Conservation (phyloP, 2,888 invertebrate genomes). For the Eristalinus aeneus region DNA sequence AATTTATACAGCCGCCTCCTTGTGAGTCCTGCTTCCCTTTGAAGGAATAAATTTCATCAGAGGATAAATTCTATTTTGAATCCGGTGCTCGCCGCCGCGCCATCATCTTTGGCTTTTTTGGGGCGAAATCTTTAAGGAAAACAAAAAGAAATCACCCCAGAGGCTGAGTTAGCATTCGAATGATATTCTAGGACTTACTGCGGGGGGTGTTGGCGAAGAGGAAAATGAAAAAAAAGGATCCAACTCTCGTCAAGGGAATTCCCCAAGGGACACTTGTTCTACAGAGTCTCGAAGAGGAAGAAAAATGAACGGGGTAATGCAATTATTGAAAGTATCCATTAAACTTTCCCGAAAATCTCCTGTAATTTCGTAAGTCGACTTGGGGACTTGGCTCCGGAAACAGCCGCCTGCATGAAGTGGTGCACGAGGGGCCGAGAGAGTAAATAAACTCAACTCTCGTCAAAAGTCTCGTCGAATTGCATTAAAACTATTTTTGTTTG, state of each 20-base stretch:
- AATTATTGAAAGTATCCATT: constrained; percentile 71
- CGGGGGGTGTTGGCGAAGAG: too few species aligned
- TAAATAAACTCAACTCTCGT: constrained; percentile 65
- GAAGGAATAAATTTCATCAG: constrained; percentile 59
- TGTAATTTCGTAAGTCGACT: constrained; percentile 47
- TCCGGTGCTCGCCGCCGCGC: constrained; percentile 43
- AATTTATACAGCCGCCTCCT: constrained; percentile 59
- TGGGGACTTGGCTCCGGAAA: not conserved
- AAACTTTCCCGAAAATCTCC: constrained; percentile 67
- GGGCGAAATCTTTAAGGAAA: constrained; percentile 60
- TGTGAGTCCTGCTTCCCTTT: not conserved
- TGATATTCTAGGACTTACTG: constrained; percentile 20
- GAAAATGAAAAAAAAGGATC: constrained; percentile 9
- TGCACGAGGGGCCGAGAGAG: not conserved
- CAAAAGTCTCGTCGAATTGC: constrained; percentile 70
- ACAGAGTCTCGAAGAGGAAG: constrained; percentile 18
- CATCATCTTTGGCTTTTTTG: constrained; percentile 44
- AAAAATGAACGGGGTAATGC: constrained; percentile 67
- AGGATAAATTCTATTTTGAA: constrained; percentile 59
- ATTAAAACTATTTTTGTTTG: constrained; percentile 70
- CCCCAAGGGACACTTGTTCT: constrained; percentile 60
- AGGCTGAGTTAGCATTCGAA: constrained; percentile 40
- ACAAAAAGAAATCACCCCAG: constrained; percentile 55
- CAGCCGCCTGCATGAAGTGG: not conserved
- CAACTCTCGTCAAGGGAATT: constrained; percentile 38